Evolutionary conservation across 2,797 vertebrate genomes (phyloP).

Genomic region (Cynopterus sphinx): DNA sequence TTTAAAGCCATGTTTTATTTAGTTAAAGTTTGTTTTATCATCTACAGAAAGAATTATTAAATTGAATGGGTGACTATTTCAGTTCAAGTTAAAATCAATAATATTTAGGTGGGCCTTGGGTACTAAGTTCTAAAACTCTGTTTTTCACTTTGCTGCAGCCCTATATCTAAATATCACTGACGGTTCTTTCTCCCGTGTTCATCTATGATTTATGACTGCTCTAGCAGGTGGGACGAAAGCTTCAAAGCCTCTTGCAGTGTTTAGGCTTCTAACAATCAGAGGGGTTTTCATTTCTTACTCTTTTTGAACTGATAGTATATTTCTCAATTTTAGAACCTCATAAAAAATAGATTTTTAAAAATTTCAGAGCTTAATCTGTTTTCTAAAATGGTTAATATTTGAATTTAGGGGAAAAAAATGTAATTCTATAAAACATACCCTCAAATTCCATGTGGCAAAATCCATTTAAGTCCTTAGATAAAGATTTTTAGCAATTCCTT

Average conservation of each 20-base stretch:
- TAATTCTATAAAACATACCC: slow-evolving; percentile 30
- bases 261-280: slow-evolving; percentile 87
- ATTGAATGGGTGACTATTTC: slow-evolving; percentile 78
- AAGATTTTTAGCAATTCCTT: slow-evolving; percentile 20
- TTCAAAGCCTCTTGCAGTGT: slow-evolving; percentile 89
- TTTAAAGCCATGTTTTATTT: slow-evolving; percentile 84
- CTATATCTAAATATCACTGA: slow-evolving; percentile 53
- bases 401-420: slow-evolving; percentile 76
- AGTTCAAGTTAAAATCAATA: slow-evolving; percentile 83
- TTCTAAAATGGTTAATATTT: slow-evolving; percentile 87
- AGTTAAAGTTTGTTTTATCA: slow-evolving; percentile 78
- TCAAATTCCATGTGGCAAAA: background rate
- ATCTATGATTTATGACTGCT: slow-evolving; percentile 86
- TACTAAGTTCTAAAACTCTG: slow-evolving; percentile 71
- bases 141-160: slow-evolving; percentile 71
- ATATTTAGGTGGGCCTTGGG: slow-evolving; percentile 72
- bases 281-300: slow-evolving; percentile 87
- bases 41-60: slow-evolving; percentile 79
- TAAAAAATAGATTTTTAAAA: slow-evolving; percentile 84
- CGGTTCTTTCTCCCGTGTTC: slow-evolving; percentile 53
- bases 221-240: slow-evolving; percentile 83
- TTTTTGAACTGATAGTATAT: slow-evolving; percentile 85
- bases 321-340: slow-evolving; percentile 83
- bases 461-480: background rate
- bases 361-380: slow-evolving; percentile 87